Evolutionary conservation across 2,888 invertebrate species (phyloP), one percentile per base, ranked within the genome.

Genomic region (Eupithecia pulchellata): DNA sequence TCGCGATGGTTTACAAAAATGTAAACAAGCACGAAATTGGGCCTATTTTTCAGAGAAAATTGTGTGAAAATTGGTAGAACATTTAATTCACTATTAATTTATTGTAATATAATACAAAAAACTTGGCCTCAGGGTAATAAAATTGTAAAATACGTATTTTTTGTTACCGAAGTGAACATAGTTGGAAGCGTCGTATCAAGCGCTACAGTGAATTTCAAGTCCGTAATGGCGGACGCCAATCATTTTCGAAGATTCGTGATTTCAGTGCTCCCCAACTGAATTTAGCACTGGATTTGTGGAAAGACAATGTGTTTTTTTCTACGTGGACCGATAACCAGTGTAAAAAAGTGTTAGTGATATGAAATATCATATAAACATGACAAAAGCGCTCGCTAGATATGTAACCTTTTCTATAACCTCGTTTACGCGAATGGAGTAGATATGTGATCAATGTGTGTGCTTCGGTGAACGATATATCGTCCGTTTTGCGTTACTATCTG

Each of bases 361-460:
- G 91, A 93, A 91, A 94, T 91, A 92, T 89, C 89, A 85, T 83
- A 87, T 88, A 91, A 89, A 86, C 88, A 91, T 92, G 92, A 94
- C 92, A 91, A 92, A 96, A 95, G 95, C 92, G 90, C 87, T 87
- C 87, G 89, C 90, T 89, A 92, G 95, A 95, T 95, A 95, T 95
- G 95, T 95, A 95, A 95, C 95, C 95, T 95, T 96, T 96, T 96
- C 96, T 95, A 95, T 96, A 96, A 96, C 96, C 96, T 96, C 96
- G 96, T 95, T 96, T 95, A 95, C 95, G 95, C 96, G 96, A 96
- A 95, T 96, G 96, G 95, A 95, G 95, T 96, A 96, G 96, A 96
- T 95, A 96, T 95, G 95, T 95, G 96, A 96, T 95, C 95, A 95
- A 95, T 96, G 96, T 96, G 92, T 95, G 95, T 95, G 95, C 95